Evolutionary conservation across 92 coral and sea anemone species (phyloP).

Genomic region (Zoanthus gigantus): DNA sequence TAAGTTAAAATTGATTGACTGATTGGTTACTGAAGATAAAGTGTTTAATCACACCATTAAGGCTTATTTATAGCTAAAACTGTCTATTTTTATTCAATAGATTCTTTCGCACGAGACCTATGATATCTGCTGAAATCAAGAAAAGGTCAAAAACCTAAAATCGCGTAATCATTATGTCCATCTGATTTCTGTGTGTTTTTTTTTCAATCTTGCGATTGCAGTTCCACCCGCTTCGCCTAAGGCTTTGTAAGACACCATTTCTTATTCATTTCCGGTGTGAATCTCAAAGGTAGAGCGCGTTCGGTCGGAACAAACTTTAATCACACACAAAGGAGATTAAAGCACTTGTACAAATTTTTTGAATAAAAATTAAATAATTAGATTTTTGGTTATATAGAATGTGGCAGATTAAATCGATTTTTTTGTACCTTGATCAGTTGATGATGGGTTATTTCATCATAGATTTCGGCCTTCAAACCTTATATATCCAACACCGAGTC

Average conservation of each 20-base stretch:
- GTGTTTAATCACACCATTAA: constrained; percentile 23
- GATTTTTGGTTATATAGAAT: not conserved
- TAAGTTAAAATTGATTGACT: not conserved
- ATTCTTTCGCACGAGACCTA: not conserved
- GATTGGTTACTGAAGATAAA: constrained; percentile 18
- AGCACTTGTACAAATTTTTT: not conserved
- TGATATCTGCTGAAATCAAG: not conserved
- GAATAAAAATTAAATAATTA: not conserved
- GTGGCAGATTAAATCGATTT: not conserved
- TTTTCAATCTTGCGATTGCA: constrained; percentile 4
- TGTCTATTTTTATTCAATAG: constrained; percentile 14
- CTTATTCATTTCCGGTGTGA: constrained; percentile 7
- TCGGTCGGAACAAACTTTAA: constrained; percentile 1
- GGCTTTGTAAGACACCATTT: not conserved
- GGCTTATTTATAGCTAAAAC: constrained; percentile 16
- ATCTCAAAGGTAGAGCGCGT: not conserved
- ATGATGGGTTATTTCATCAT: not conserved
- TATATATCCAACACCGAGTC: too few species aligned
- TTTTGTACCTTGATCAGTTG: not conserved
- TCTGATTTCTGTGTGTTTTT: constrained; percentile 6
- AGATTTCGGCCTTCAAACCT: too few species aligned
- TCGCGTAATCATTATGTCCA: constrained; percentile 5
- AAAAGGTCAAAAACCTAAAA: not conserved
- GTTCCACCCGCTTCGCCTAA: not conserved
- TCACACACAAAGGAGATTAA: constrained; percentile 33